phyloP scores from a whole-genome alignment of 2,797 vertebrate species.

The Lepilemur septentrionalis region DNA sequence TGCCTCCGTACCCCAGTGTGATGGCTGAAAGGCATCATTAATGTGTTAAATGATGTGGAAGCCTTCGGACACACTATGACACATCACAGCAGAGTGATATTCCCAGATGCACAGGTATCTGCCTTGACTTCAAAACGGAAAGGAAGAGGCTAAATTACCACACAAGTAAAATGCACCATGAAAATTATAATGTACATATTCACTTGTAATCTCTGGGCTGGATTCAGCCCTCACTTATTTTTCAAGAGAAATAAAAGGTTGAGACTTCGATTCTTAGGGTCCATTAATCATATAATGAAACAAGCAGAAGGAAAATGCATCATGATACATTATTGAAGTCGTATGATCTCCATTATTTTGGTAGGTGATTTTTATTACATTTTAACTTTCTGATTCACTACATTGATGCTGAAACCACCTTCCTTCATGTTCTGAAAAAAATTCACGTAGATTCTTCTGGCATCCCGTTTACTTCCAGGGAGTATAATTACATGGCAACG shows the following conservation, averaged over 20 bases:
- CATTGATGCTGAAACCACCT: neutral
- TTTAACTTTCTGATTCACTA: neutral
- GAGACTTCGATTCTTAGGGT: neutral
- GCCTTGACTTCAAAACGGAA: neutral
- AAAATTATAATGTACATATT: neutral
- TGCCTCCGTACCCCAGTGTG: neutral
- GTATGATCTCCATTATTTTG: neutral
- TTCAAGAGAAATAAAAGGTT: neutral
- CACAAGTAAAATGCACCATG: neutral
- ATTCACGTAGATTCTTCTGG: neutral
- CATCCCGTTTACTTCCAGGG: neutral
- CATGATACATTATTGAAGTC: neutral
- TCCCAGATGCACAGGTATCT: neutral
- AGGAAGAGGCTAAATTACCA: neutral
- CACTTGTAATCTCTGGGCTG: neutral
- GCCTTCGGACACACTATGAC: neutral
- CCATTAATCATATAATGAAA: neutral
- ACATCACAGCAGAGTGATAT: neutral
- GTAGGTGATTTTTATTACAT: neutral
- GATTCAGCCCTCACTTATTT: neutral
- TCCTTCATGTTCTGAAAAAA: neutral
- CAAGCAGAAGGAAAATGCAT: neutral
- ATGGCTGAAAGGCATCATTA: conserved; percentile 41
- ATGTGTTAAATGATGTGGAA: conserved; percentile 22
- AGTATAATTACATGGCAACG: neutral